Evolutionary conservation across 2,113 vertebrate genomes (phyloP).

Genomic region (Sceloporus tristichus): DNA sequence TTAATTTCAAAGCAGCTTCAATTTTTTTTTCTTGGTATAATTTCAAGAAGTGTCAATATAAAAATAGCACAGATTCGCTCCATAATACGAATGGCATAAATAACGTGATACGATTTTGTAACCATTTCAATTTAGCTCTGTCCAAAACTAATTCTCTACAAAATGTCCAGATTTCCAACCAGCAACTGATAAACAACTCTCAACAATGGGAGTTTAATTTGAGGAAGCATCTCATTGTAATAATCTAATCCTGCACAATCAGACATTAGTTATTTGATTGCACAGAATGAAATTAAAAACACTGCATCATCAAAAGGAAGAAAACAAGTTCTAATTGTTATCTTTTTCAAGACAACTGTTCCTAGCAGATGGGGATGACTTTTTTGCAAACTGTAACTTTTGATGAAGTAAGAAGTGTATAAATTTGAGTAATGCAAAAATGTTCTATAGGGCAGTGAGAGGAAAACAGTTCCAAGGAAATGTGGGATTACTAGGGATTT

Average conservation of each 20-base stretch:
- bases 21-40: neutral
- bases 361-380: constrained; percentile 27
- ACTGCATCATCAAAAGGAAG: constrained; percentile 29
- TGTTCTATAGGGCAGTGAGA: neutral
- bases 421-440: neutral
- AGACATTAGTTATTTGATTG: constrained; percentile 15
- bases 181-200: constrained; percentile 3
- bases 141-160: neutral
- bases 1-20: neutral
- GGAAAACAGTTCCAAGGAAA: neutral
- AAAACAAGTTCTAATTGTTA: constrained; percentile 12
- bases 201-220: constrained; percentile 14
- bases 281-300: constrained; percentile 30
- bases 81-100: neutral
- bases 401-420: neutral
- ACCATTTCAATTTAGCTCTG: neutral
- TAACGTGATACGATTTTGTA: neutral
- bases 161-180: neutral
- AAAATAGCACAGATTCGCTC: neutral
- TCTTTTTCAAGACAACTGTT: constrained; percentile 33
- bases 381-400: constrained; percentile 17
- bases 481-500: neutral
- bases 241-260: constrained; percentile 7
- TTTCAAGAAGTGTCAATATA: neutral
- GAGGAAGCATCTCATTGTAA: constrained; percentile 11